These are phyloP conservation scores for Semotilus atromaculatus DNA, from an alignment of 2,797 vertebrate species.

Conservation along the genomic window DNA sequence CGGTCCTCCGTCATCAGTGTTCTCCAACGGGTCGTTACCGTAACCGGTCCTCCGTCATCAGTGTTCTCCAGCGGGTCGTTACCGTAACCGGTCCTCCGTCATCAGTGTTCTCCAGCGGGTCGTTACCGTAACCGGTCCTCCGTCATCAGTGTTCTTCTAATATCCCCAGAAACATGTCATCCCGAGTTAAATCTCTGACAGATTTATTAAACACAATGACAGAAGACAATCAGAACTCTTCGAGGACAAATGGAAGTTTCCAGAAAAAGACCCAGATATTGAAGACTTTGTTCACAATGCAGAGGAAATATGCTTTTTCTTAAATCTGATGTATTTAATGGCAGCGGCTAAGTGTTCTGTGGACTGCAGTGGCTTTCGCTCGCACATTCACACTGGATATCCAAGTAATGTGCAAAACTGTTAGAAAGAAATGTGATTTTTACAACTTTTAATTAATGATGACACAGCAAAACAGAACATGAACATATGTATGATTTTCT, in stretches of 20 bases:
- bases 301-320: background rate
- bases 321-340: background rate
- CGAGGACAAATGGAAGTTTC: too few species aligned
- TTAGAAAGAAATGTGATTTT: background rate
- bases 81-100: too few species aligned
- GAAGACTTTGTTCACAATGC: background rate
- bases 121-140: too few species aligned
- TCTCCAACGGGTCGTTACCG: too few species aligned
- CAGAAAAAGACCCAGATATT: background rate
- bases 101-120: too few species aligned
- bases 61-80: too few species aligned
- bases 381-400: too few species aligned
- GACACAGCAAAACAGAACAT: background rate
- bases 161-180: too few species aligned
- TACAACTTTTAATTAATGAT: background rate
- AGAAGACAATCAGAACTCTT: background rate
- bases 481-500: background rate
- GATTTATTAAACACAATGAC: background rate
- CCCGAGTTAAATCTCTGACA: background rate
- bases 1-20: too few species aligned
- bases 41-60: too few species aligned
- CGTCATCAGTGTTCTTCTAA: too few species aligned
- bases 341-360: background rate
- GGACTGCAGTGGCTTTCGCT: background rate
- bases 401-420: background rate